Evolutionary conservation across 2,113 vertebrate species (phyloP), one percentile per base, ranked within the genome.

Genomic region (Odontophorus gujanensis): DNA sequence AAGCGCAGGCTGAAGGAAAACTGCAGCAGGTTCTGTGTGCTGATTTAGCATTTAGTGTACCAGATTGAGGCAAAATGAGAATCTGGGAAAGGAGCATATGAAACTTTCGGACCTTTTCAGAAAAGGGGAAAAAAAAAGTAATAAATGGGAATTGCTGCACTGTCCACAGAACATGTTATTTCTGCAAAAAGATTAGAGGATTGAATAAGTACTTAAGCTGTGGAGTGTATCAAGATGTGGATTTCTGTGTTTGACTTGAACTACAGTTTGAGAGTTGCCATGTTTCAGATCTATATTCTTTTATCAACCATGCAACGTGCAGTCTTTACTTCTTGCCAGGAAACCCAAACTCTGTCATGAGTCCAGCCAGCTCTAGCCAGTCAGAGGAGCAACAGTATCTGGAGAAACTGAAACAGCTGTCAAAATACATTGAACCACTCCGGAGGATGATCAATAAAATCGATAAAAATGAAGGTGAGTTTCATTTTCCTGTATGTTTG

Each of bases 401-500:
- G 98, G 99, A 99, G 95, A 99, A 99, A 85, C 98, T 99, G 24
- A 99, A 99, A 79, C 99, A 99, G 85, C 97, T 99, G 0, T 99
- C 99, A 85, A 99, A 99, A 80, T 99, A 99, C 95, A 99, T 99
- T 3, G 99, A 99, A 81, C 99, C 99, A 1, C 97, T 99, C 48
- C 98, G 99, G 40, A 98, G 99, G 71, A 99, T 99, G 99, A 99
- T 99, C 97, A 99, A 99, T 97, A 99, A 99, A 96, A 99, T 99
- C 25, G 99, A 99, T 97, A 99, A 99, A 91, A 99, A 99, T 4
- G 99, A 99, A 99, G 99, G 99, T 99, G 87, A 83, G 67, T 13
- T 72, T 77, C 34, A 25, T 15, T 92, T 0, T 88, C 20, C 15
- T 16, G 9, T 10, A 11, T 73, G 51, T 55, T 38, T 82, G 34